phyloP scores from a whole-genome alignment of 2,888 invertebrate genomes.

The Philhelius pedissequus region DNA sequence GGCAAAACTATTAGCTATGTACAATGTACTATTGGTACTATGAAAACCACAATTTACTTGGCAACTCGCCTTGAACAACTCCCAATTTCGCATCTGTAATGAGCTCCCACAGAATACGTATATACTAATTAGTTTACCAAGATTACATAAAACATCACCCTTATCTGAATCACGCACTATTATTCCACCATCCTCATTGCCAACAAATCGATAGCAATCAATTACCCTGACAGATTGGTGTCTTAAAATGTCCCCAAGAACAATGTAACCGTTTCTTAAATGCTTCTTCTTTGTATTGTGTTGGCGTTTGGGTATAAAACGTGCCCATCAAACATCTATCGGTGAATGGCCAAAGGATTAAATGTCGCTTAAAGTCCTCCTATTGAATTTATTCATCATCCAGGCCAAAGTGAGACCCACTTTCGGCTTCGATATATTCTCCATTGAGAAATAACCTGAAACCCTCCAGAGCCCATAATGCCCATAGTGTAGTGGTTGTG shows the following conservation, averaged over 20 bases:
- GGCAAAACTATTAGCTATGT: neutral
- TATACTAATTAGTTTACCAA: slow-evolving; percentile 61
- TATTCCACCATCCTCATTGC: slow-evolving; percentile 4
- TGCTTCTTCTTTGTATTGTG: slow-evolving; percentile 31
- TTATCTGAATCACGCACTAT: slow-evolving; percentile 45
- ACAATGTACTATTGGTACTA: neutral
- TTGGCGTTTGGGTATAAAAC: slow-evolving; percentile 33
- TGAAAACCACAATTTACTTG: slow-evolving; percentile 33
- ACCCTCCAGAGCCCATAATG: slow-evolving; percentile 19
- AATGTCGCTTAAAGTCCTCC: slow-evolving; percentile 59
- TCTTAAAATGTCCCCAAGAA: slow-evolving; percentile 64
- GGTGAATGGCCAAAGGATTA: slow-evolving; percentile 68
- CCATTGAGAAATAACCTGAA: slow-evolving; percentile 51
- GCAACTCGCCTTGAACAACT: neutral
- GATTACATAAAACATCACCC: slow-evolving; percentile 33
- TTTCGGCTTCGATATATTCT: neutral
- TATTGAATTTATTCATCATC: slow-evolving; percentile 58
- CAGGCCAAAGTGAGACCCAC: slow-evolving; percentile 2
- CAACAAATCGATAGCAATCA: slow-evolving; percentile 64
- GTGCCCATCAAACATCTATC: slow-evolving; percentile 67
- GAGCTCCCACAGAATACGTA: slow-evolving; percentile 27
- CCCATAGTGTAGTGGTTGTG: slow-evolving; percentile 5
- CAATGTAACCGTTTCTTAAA: slow-evolving; percentile 55
- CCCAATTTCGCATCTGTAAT: slow-evolving; percentile 35
- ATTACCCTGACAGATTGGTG: slow-evolving; percentile 67